Evolutionary conservation across 2,113 vertebrate species (phyloP), one percentile per base, ranked within the genome.

Genomic region (Formicarius rufipectus): DNA sequence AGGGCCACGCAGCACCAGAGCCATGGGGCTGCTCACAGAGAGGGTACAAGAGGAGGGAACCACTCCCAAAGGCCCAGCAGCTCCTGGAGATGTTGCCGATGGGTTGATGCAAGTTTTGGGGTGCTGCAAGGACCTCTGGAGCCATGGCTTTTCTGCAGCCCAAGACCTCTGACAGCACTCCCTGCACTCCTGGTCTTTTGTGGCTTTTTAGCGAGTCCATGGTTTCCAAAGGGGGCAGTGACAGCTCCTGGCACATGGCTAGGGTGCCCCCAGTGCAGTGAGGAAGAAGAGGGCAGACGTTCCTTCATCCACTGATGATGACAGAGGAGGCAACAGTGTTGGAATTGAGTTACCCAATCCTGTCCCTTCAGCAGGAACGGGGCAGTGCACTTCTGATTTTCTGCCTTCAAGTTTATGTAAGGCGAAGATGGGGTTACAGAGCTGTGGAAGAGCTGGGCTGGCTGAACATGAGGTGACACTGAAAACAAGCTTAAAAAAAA

Each of bases 401-500:
- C 88, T 68, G 40, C 60, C 76, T 86, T 27, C 10, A 27, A 40
- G 47, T 87, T 87, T 96, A 33, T 0, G 2, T 84, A 67, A 94
- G 94, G 95, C 12, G 7, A 95, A 69, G 66, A 66, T 25, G 19
- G 60, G 89, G 67, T 87, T 91, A 71, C 40, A 50, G 68, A 89
- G 71, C 75, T 84, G 37, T 6, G 58, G 73, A 87, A 76, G 75
- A 93, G 89, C 89, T 66, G 33, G 66, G 96, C 78, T 42, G 66
- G 96, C 78, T 95, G 94, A 95, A 83, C 72, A 85, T 62, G 84
- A 94, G 87, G 89, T 27, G 24, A 71, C 72, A 83, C 94, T 53
- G 58, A 89, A 92, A 96, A 90, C 76, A 88, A 58, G 89, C 84
- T 76, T 95, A 89, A 94, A 96, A 89, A 96, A 89, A 94, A 92